A percentile compares a stretch with the other conserved stretches of the same genome.
phyloP scores from a whole-genome alignment of 1,140 invertebrate species.

The Bombyx mandarina region DNA sequence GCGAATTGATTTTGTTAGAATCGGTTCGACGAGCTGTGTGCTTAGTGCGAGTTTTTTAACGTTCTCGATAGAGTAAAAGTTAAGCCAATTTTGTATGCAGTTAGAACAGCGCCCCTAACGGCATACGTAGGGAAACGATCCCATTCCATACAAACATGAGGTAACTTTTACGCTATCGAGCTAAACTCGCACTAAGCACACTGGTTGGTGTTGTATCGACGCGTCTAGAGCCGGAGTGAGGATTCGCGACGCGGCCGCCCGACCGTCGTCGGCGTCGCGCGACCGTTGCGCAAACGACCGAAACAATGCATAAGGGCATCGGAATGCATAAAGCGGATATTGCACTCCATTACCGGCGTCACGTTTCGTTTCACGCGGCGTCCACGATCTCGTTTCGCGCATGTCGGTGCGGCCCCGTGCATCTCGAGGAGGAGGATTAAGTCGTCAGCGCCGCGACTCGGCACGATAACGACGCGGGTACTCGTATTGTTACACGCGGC shows the following conservation, averaged over 20 bases:
- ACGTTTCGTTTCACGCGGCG: background rate
- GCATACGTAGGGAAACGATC: too few species aligned
- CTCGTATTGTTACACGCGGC: background rate
- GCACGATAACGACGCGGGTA: background rate
- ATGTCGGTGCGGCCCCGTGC: too few species aligned
- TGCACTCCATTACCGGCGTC: background rate
- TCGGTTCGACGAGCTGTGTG: too few species aligned
- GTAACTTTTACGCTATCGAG: too few species aligned
- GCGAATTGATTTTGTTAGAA: slow-evolving; percentile 21
- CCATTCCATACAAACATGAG: too few species aligned
- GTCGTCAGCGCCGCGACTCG: background rate
- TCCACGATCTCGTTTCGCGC: background rate
- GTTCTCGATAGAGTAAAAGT: too few species aligned
- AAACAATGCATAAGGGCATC: slow-evolving; percentile 12
- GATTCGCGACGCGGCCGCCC: slow-evolving; percentile 22
- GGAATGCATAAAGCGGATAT: background rate
- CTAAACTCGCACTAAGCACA: slow-evolving; percentile 29
- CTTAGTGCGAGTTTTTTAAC: background rate
- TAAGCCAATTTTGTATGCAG: too few species aligned
- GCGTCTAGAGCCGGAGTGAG: slow-evolving; percentile 35
- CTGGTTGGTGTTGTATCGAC: slow-evolving; percentile 25
- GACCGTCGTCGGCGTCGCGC: background rate
- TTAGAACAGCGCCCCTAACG: too few species aligned
- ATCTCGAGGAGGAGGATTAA: background rate
- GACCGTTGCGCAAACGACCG: slow-evolving; percentile 19